Conservation (phyloP, 1,140 invertebrate genomes). For the Parapsyche elsis region DNA sequence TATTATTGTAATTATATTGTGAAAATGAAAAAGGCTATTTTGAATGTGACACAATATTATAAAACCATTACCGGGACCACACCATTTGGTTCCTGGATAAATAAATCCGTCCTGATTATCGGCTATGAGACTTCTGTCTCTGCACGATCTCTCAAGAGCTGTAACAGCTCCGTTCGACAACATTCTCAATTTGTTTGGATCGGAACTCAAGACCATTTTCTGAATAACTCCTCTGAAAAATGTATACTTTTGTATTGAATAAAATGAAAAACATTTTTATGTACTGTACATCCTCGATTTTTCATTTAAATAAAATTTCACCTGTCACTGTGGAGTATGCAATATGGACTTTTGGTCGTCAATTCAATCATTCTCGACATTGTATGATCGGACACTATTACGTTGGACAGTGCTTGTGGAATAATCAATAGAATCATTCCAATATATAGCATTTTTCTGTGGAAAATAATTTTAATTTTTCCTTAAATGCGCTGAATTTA, state of each 20-base stretch:
- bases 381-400: conserved; percentile 71
- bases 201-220: conserved; percentile 70
- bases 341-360: conserved; percentile 70
- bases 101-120: conserved; percentile 64
- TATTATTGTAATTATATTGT: background rate
- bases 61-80: conserved; percentile 70
- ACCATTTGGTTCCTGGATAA: conserved; percentile 79
- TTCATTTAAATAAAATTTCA: conserved; percentile 50
- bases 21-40: background rate
- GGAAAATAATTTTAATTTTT: background rate
- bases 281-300: background rate
- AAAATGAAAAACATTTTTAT: background rate
- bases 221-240: conserved; percentile 69
- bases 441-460: background rate
- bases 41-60: background rate
- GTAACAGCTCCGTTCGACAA: conserved; percentile 71
- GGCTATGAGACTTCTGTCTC: conserved; percentile 58
- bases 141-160: conserved; percentile 71
- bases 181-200: conserved; percentile 70
- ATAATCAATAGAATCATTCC: conserved; percentile 1
- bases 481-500: too few species aligned
- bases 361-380: conserved; percentile 76
- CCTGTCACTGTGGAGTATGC: conserved; percentile 71
- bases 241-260: background rate
- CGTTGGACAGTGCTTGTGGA: conserved; percentile 58